These are phyloP conservation scores for Knipowitschia caucasica DNA, from an alignment of 2,797 vertebrate species.

Conservation along the genomic window DNA sequence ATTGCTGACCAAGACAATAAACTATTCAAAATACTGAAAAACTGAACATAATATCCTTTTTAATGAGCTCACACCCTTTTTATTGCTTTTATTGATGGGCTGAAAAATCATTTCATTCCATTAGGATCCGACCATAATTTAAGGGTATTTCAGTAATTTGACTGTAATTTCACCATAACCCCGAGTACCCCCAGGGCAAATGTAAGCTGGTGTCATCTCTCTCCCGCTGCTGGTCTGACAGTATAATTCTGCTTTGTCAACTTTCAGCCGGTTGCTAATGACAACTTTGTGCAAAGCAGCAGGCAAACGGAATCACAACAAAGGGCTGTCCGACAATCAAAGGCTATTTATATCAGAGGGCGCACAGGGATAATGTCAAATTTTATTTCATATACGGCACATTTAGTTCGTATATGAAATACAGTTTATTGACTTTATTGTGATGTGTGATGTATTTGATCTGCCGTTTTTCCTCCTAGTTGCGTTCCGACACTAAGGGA, in stretches of 20 bases:
- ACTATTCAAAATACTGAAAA: too few relatives aligned
- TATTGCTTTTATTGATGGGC: too few relatives aligned
- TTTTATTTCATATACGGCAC: not conserved
- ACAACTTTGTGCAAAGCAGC: conserved; percentile 7
- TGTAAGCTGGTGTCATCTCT: not conserved
- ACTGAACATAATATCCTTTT: too few relatives aligned
- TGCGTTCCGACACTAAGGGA: too few relatives aligned
- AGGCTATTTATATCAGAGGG: conserved; percentile 3
- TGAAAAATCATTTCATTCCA: too few relatives aligned
- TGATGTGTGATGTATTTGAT: not conserved
- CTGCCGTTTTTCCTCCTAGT: too few relatives aligned
- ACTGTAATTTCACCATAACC: not conserved
- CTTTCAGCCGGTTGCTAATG: conserved; percentile 5
- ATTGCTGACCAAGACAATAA: too few relatives aligned
- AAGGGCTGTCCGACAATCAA: conserved; percentile 2
- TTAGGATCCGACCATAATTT: too few relatives aligned
- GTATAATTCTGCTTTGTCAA: conserved; percentile 8
- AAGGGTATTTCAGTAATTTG: not conserved
- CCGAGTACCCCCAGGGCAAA: not conserved
- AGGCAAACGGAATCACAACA: conserved; percentile 7
- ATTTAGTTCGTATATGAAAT: not conserved
- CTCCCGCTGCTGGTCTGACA: not conserved
- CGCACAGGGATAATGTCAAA: not conserved
- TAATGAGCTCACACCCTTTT: too few relatives aligned
- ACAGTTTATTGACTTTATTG: not conserved